Evolutionary conservation across 2,888 invertebrate species (phyloP), one percentile per base, ranked within the genome.

Genomic region (Callyntrura sp.): DNA sequence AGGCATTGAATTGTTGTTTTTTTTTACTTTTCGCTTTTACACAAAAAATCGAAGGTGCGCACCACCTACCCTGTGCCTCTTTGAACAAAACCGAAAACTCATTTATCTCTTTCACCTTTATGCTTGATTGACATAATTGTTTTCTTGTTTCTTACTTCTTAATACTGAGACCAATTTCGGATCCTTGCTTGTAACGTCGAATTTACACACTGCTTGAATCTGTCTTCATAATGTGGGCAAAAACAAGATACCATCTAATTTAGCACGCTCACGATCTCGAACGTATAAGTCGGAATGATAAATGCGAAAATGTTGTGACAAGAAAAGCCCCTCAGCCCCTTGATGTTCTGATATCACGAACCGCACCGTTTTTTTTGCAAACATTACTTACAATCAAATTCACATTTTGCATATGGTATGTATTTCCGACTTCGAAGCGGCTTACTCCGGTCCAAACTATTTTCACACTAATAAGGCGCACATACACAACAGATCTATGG

Each of bases 221-320:
- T 3, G 5, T 14, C 51, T 8, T 11, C 3, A 51, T 2, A 51
- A 51, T 51, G n/a, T n/a, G 1, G 3, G 51, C 9, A 35, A 35
- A 70, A 70, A 45, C 23, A 70, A 35, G 43, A 43, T 20, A 2
- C 11, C 2, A 51, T 51, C n/a, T 51, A 55, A 55, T 17, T 23
- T 9, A 25, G 25, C 78, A 55, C 65, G 28, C 55, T 9, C 51
- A n/a, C 6, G 35, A 35, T 9, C 51, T 9, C 6, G 35, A 35
- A 43, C 60, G 20, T 17, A 20, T 60, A 78, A 79, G n/a, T 60
- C 14, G n/a, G 79, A 70, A 70, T 81, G 87, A 87, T 87, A 76
- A 87, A 87, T 87, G 87, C 60, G 73, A 87, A 87, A 81, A 87
- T 81, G 70, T 51, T 87, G 87, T 87, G 87, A 87, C 87, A 87